Evolutionary conservation across 35 echinoderm and acorn worm genomes (phyloP), one percentile per base, ranked within the genome.

Genomic region (Lytechinus variegatus): DNA sequence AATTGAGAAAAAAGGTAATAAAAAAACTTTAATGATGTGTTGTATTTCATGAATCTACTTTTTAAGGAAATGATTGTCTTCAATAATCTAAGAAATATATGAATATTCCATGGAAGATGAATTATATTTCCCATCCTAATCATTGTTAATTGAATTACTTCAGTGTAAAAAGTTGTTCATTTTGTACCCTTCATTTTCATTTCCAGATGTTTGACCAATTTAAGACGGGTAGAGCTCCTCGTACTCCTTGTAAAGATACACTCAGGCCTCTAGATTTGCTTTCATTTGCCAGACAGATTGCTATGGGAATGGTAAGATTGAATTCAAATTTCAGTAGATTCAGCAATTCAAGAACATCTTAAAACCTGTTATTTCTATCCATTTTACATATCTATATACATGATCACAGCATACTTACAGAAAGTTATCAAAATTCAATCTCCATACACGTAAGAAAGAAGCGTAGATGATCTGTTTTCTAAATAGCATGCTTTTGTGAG

Each of bases 241-340:
- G 52, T 6, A 95, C 94, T 16, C 94, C 94, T 28, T 27, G 14
- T 29, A 61, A 60, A 27, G 97, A 97, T n/a, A 52, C 94, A 27
- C 87, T 97, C 87, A 97, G 58, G 13, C 95, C 98, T 56, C 94
- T 87, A 53, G 98, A 99, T 87, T 79, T 98, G n/a, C 27, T 99
- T 13, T 99, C 98, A 21, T 99, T 99, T 99, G 98, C 97, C 29
- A 96, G 98, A 95, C 98, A 99, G 89, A 96, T 99, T 95, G 96
- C 96, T 52, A 96, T 97, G 86, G 98, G 98, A 10, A 99, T 99
- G 98, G 98, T 99, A 94, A 97, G 98, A 86, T 57, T 27, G 8
- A 16, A 3, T 61, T 94, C 27, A 27, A 0, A 33, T 33, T 55
- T 66, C 19, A 11, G 6, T 94, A 79, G 21, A 79, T 79, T 19